Conservation (phyloP, 2,113 vertebrate species). For the Leucosticte australis region DNA sequence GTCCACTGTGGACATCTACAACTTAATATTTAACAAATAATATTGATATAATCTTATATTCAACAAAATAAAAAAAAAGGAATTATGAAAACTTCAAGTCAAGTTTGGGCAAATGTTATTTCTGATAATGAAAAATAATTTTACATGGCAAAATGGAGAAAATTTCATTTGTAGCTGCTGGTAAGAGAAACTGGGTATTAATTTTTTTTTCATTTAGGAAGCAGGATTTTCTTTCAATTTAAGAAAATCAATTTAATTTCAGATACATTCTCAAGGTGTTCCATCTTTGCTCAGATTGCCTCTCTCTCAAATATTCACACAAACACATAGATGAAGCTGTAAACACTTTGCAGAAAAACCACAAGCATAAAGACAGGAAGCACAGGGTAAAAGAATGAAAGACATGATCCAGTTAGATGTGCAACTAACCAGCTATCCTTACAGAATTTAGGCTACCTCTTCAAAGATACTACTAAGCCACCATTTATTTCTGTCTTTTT, state of each 20-base stretch:
- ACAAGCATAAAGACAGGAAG: not conserved
- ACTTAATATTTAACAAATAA: not conserved
- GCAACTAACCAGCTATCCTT: not conserved
- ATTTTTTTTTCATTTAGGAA: conserved; percentile 17
- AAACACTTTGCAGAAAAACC: not conserved
- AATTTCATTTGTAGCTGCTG: not conserved
- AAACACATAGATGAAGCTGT: not conserved
- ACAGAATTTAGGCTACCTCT: not conserved
- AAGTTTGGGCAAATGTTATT: not conserved
- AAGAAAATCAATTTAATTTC: conserved; percentile 32
- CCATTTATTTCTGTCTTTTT: not conserved
- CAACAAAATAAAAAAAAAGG: not conserved
- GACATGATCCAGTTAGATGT: not conserved
- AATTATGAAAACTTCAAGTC: not conserved
- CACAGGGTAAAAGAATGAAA: not conserved
- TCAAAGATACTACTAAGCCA: not conserved
- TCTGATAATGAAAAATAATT: not conserved
- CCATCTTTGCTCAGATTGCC: not conserved
- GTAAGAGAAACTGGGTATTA: not conserved
- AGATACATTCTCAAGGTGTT: conserved; percentile 1
- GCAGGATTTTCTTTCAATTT: not conserved
- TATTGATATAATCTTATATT: not conserved
- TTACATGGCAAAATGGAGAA: not conserved
- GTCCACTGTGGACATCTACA: not conserved
- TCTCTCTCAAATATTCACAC: not conserved